Evolutionary conservation across 2,113 vertebrate species (phyloP), one percentile per base, ranked within the genome.

Genomic region (Epinephelus moara): DNA sequence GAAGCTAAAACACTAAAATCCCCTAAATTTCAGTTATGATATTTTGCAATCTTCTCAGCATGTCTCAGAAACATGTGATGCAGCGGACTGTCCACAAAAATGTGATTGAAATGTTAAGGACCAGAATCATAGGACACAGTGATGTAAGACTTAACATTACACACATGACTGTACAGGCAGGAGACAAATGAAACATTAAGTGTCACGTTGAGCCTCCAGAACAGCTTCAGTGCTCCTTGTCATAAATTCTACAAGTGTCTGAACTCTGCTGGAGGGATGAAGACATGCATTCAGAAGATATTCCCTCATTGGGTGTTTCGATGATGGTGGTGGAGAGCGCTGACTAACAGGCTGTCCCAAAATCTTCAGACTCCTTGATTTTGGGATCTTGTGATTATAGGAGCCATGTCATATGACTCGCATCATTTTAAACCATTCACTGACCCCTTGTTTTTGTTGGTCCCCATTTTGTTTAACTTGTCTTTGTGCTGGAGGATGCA

Each of bases 21-120:
- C 37, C 1, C 62, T 17, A 18, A 5, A 25, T 50, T 52, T 23
- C n/a, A 40, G 19, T 21, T 57, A 0, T 19, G 53, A 45, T 47
- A 30, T 70, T 74, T 80, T 40, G 72, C 30, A 71, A 70, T 18
- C 18, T 33, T 33, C 40, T 23, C 59, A 23, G 52, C 27, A 42
- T 6, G 27, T n/a, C 56, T 63, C 64, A 81, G 21, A 75, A 59
- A 60, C 57, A 70, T 64, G 66, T 64, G 25, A 76, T 56, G 47
- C 52, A 50, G 42, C 15, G 0, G n/a, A 49, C 49, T 49, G 50
- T 49, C 37, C 25, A 40, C 62, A 27, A 13, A 78, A 64, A 70
- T 19, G 50, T 74, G n/a, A 80, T n/a, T 6, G 53, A 18, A 19
- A 56, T 18, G 37, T 37, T 21, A 7, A 15, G 1, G 27, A 15